Evolutionary conservation across 2,888 invertebrate genomes (phyloP), one percentile per base, ranked within the genome.

Genomic region (Ophraella communa): DNA sequence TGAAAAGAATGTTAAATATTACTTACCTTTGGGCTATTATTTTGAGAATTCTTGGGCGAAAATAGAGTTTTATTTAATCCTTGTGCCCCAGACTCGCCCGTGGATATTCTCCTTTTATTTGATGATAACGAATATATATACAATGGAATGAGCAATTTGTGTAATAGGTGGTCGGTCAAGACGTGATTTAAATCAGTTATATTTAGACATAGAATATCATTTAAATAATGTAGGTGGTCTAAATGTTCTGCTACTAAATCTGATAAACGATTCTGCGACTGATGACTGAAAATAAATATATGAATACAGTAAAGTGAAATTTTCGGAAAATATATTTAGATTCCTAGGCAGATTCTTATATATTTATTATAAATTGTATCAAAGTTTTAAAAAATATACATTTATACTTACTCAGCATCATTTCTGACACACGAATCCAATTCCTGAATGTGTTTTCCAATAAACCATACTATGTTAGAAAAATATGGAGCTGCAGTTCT

Each of bases 401-500:
- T 17, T 30, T 35, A 45, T 33, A 89, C 92, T 90, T 86, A 96
- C 95, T 98, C 96, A 67, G 95, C 94, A 84, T 97, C 96, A 77
- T 94, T 95, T 77, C 96, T 87, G 44, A 98, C 95, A 83, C 97
- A 98, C 2, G 90, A 88, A 82, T 99, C 96, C 72, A 99, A 84
- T 80, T 99, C 98, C 72, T 98, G 86, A 71, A 98, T 95, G 80
- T 98, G 96, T 84, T 95, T 97, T 58, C 98, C 98, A 78, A 99
- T 97, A 79, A 97, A 97, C 96, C 98, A 98, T 45, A 98, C 98
- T 62, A 99, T 87, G 84, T 99, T 98, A 73, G 96, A 96, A 82
- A 99, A 98, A 84, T 98, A 99, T 1, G 98, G 97, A 24, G 96
- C 97, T 8, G 98, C 98, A 35, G 98, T 98, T 83, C 94, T 91